These are phyloP conservation scores for Scolopax bukidnonensis DNA, from an alignment of 2,797 vertebrate genomes.

Conservation along the genomic window DNA sequence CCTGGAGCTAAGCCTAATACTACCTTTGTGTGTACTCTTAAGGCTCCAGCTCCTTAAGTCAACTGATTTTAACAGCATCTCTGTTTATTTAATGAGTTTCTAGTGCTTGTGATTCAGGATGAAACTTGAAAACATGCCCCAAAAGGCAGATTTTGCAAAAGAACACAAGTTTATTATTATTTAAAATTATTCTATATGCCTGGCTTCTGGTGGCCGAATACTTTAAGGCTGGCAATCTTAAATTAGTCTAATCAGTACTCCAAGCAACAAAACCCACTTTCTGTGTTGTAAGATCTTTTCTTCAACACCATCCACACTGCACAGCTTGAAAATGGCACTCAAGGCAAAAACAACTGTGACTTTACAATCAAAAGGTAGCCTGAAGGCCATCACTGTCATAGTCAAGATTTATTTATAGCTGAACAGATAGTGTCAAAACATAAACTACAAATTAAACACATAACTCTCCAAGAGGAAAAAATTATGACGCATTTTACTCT, in stretches of 20 bases:
- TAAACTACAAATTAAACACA: neutral
- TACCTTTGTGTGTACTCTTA: neutral
- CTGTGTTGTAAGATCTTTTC: neutral
- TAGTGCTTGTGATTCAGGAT: neutral
- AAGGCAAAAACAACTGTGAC: neutral
- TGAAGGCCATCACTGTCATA: neutral
- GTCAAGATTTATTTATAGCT: neutral
- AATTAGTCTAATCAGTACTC: neutral
- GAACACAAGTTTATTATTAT: neutral
- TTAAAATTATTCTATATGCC: neutral
- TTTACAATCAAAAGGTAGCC: neutral
- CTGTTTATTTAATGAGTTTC: neutral
- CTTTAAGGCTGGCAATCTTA: neutral
- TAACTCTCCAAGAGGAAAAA: neutral
- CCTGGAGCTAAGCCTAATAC: neutral
- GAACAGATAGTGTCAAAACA: neutral
- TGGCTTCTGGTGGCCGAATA: neutral
- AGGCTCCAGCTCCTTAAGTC: neutral
- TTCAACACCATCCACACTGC: neutral
- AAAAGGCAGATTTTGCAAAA: neutral
- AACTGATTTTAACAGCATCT: neutral
- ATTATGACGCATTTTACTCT: neutral
- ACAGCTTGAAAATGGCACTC: neutral
- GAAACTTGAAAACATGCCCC: neutral
- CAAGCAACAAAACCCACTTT: neutral